Percentiles rank a stretch among this genome's conserved stretches.
Evolutionary conservation across 2,888 invertebrate genomes (phyloP).

Genomic region (Agrochola lota): DNA sequence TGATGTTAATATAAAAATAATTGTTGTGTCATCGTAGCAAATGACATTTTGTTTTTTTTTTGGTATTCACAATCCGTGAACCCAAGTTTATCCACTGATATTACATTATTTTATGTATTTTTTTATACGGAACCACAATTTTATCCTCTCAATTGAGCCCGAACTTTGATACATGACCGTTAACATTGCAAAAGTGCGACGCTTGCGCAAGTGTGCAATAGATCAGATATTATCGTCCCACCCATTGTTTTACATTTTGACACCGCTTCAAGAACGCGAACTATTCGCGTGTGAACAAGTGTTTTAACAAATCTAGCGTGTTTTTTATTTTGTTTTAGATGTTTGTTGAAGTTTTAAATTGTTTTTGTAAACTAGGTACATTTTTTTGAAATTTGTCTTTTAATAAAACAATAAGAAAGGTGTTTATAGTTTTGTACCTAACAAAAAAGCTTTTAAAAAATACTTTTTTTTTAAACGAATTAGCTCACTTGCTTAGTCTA

Average conservation of each 20-base stretch:
- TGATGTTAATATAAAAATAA: background rate
- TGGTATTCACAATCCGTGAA: background rate
- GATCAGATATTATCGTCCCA: conserved; percentile 60
- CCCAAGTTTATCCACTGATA: too few species aligned
- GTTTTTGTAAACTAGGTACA: background rate
- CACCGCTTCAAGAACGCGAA: conserved; percentile 46
- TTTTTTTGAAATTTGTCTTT: fast-evolving
- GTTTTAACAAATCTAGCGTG: conserved; percentile 18
- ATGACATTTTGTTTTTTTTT: background rate
- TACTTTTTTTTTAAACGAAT: too few species aligned
- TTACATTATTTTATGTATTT: background rate
- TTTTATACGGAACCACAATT: background rate
- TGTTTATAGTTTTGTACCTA: background rate
- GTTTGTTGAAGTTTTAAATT: background rate
- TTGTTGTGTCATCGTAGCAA: background rate
- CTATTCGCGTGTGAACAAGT: conserved; percentile 48
- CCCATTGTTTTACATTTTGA: conserved; percentile 72
- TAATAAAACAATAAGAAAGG: too few species aligned
- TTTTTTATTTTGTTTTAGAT: conserved; percentile 2
- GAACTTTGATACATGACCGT: conserved; percentile 45
- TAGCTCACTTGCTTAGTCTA: background rate
- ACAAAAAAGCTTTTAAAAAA: too few species aligned
- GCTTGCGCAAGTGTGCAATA: conserved; percentile 59
- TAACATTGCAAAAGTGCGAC: conserved; percentile 52
- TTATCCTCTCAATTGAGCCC: background rate